These are phyloP conservation scores for Carduelis carduelis DNA, from an alignment of 2,797 vertebrate species.

Conservation along the genomic window DNA sequence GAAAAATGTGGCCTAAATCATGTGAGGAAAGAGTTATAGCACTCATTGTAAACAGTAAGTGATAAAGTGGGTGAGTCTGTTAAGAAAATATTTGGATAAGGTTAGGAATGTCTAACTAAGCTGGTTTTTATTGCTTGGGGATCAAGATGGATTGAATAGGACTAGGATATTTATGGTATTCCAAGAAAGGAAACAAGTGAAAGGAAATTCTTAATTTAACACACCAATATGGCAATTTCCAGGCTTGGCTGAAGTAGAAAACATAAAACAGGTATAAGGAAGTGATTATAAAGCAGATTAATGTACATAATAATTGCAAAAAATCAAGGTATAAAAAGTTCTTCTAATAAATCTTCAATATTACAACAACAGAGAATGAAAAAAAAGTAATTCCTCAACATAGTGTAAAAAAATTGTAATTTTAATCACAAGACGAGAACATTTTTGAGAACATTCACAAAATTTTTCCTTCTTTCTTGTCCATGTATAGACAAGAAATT, in stretches of 20 bases:
- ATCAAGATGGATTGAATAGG: slow-evolving; percentile 14
- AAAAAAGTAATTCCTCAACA: neutral
- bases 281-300: neutral
- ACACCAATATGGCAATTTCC: neutral
- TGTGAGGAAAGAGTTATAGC: neutral
- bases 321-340: neutral
- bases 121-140: slow-evolving; percentile 28
- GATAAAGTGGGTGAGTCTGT: neutral
- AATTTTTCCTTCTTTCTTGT: neutral
- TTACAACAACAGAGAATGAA: neutral
- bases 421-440: neutral
- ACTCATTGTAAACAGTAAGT: slow-evolving; percentile 1
- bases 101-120: slow-evolving; percentile 41
- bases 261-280: neutral
- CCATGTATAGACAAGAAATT: neutral
- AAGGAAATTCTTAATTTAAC: slow-evolving; percentile 41
- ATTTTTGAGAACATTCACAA: neutral
- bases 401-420: neutral
- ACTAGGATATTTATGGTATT: slow-evolving; percentile 20
- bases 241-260: neutral
- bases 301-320: neutral
- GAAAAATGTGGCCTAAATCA: neutral
- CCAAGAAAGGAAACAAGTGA: slow-evolving; percentile 29
- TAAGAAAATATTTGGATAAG: slow-evolving; percentile 36
- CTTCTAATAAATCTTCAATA: neutral